Evolutionary conservation across 2,113 vertebrate genomes (phyloP).

Genomic region (Tachysurus vachellii): DNA sequence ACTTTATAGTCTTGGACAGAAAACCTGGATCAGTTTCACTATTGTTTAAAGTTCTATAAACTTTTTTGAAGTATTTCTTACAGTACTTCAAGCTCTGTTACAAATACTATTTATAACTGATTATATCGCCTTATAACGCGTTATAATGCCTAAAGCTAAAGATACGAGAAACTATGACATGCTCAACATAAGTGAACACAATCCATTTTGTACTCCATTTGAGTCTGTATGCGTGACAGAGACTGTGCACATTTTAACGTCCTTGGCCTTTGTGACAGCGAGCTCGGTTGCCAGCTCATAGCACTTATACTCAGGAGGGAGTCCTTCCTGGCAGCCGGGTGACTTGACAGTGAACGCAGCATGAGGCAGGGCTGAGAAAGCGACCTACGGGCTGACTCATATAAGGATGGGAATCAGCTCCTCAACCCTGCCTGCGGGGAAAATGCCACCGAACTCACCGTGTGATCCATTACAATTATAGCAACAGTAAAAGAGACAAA

Average conservation of each 20-base stretch:
- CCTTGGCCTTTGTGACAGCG: constrained; percentile 25
- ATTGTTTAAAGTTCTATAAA: neutral
- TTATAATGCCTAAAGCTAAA: neutral
- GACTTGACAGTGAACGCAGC: constrained; percentile 31
- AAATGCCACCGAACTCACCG: constrained; percentile 16
- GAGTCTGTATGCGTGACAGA: neutral
- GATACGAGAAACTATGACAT: neutral
- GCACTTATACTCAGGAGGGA: constrained; percentile 46
- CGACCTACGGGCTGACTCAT: constrained; percentile 25
- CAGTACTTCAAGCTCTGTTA: neutral
- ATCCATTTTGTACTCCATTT: constrained; percentile 24
- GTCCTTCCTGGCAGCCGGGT: constrained; percentile 32
- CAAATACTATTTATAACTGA: neutral
- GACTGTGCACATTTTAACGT: constrained; percentile 15
- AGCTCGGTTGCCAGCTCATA: constrained; percentile 38
- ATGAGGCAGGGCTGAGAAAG: constrained; percentile 40
- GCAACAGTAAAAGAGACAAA: neutral
- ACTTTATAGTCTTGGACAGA: neutral
- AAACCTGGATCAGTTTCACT: neutral
- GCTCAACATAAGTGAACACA: neutral
- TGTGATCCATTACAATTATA: constrained; percentile 5
- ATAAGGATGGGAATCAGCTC: constrained; percentile 22
- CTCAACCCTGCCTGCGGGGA: constrained; percentile 25
- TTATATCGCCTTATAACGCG: neutral
- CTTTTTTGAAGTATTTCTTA: neutral